These are phyloP conservation scores for Fringilla coelebs DNA, from an alignment of 2,797 vertebrate genomes.

Conservation along the genomic window DNA sequence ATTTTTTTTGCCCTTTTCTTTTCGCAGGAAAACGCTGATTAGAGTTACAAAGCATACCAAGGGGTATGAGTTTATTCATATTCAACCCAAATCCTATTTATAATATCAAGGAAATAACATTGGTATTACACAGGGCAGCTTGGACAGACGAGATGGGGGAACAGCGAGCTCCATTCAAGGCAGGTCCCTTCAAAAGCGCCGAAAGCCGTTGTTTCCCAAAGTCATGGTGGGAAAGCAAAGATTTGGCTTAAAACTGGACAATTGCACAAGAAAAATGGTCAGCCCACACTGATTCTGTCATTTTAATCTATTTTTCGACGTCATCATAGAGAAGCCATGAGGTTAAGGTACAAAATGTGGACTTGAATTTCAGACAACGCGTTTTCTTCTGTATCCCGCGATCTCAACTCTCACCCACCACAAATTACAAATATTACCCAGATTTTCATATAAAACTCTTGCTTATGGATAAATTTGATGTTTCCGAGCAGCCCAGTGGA, in stretches of 20 bases:
- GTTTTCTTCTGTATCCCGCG: rapidly evolving
- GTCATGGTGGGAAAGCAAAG: background rate
- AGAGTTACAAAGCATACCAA: constrained; percentile 71
- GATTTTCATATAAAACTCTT: background rate
- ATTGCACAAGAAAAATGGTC: background rate
- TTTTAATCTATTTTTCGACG: background rate
- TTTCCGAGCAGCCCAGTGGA: background rate
- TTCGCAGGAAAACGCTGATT: constrained; percentile 73
- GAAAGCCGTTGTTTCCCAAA: background rate
- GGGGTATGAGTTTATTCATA: constrained; percentile 66
- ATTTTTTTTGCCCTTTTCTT: background rate
- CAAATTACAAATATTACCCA: background rate
- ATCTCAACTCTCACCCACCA: rapidly evolving
- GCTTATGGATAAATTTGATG: background rate
- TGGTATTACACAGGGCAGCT: constrained; percentile 53
- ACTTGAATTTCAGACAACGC: rapidly evolving
- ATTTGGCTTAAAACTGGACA: background rate
- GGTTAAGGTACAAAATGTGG: background rate
- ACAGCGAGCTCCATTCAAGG: rapidly evolving
- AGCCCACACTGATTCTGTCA: rapidly evolving
- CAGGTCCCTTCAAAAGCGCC: background rate
- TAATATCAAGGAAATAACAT: constrained; percentile 75
- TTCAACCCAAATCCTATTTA: constrained; percentile 72
- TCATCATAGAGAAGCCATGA: background rate
- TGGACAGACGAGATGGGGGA: background rate